Evolutionary conservation across 2,888 invertebrate genomes (phyloP).

Genomic region (Brachylomia viminalis): DNA sequence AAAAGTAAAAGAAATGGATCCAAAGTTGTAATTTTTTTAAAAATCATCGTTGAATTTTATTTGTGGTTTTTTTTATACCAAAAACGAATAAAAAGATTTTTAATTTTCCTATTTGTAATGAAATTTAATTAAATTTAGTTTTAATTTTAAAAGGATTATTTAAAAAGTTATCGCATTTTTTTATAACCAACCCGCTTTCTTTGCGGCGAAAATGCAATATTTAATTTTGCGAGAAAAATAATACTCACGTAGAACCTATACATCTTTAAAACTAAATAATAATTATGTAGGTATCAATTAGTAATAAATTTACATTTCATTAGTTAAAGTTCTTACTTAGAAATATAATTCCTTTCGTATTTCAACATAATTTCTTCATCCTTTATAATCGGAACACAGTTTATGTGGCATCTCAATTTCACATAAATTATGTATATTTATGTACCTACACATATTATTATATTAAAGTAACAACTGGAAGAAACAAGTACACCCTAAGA

Average conservation of each 20-base stretch:
- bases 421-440: neutral
- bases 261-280: neutral
- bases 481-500: conserved; percentile 8
- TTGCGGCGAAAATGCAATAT: conserved; percentile 19
- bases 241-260: neutral
- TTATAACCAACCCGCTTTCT: too few species aligned
- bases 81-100: too few species aligned
- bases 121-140: too few species aligned
- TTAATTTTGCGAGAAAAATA: conserved; percentile 2
- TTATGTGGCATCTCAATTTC: neutral
- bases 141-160: too few species aligned
- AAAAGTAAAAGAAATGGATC: too few species aligned
- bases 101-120: too few species aligned
- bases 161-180: too few species aligned
- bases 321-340: neutral
- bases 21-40: too few species aligned
- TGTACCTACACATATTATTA: neutral
- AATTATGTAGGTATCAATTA: neutral
- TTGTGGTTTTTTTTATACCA: too few species aligned
- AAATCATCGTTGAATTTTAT: too few species aligned
- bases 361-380: neutral
- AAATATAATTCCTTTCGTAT: conserved; percentile 1
- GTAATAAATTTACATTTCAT: neutral
- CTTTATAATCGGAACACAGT: neutral
- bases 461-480: neutral